These are phyloP conservation scores for Schizopygopsis pylzovi DNA, from an alignment of 2,797 vertebrate species.

Conservation along the genomic window DNA sequence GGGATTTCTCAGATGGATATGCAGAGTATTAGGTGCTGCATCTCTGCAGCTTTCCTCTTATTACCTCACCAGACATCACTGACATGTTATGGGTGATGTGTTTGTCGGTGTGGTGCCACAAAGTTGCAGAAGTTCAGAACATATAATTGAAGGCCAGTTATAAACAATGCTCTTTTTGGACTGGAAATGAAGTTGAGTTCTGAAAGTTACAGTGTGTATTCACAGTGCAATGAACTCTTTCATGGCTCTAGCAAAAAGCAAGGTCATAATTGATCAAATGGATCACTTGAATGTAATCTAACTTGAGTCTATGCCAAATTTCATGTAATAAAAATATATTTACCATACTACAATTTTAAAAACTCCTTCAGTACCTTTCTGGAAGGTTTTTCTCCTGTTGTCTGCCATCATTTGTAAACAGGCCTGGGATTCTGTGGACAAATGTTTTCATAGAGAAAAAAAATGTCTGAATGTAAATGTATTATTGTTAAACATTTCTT, in stretches of 20 bases:
- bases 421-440: slow-evolving; percentile 81
- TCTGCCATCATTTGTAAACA: slow-evolving; percentile 92
- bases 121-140: neutral
- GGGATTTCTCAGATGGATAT: neutral
- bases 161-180: neutral
- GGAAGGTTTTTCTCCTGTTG: slow-evolving; percentile 79
- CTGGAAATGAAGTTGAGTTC: neutral
- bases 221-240: neutral
- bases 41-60: neutral
- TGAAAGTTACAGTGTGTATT: neutral
- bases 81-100: neutral
- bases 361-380: slow-evolving; percentile 81
- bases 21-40: neutral
- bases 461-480: neutral
- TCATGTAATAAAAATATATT: neutral
- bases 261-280: neutral
- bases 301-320: neutral
- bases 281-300: neutral
- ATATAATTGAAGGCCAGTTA: neutral
- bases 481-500: neutral
- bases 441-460: neutral
- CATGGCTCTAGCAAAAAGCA: neutral
- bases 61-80: neutral
- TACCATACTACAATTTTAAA: neutral
- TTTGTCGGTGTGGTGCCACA: neutral